Evolutionary conservation across 2,797 vertebrate genomes (phyloP).

Genomic region (Lithobates sylvaticus): DNA sequence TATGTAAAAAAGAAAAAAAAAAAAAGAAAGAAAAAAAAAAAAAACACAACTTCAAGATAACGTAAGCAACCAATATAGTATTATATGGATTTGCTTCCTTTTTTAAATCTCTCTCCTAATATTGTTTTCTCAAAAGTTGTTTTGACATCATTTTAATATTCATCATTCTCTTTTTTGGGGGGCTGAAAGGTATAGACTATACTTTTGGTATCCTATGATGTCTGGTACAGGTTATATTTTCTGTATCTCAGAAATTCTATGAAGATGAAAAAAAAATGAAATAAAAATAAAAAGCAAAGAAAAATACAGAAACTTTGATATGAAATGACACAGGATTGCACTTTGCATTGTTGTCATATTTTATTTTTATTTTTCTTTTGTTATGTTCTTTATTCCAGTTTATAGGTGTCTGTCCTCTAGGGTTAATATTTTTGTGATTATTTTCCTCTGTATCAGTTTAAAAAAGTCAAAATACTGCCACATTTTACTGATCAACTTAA

Average conservation of each 20-base stretch:
- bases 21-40: neutral
- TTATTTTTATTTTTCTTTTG: slow-evolving; percentile 12
- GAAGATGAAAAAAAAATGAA: slow-evolving; percentile 29
- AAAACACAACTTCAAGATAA: slow-evolving; percentile 26
- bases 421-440: slow-evolving; percentile 43
- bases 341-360: slow-evolving; percentile 55
- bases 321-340: slow-evolving; percentile 44
- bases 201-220: slow-evolving; percentile 44
- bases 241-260: slow-evolving; percentile 50
- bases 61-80: slow-evolving; percentile 53
- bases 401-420: slow-evolving; percentile 48
- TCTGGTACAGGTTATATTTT: slow-evolving; percentile 47
- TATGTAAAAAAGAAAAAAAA: slow-evolving; percentile 1
- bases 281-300: slow-evolving; percentile 43
- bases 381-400: slow-evolving; percentile 25
- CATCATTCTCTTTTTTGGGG: slow-evolving; percentile 31
- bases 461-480: slow-evolving; percentile 28
- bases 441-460: slow-evolving; percentile 38
- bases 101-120: slow-evolving; percentile 31
- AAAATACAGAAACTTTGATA: slow-evolving; percentile 30
- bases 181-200: slow-evolving; percentile 30
- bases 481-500: slow-evolving; percentile 20
- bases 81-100: slow-evolving; percentile 46
- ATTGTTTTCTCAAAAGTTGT: slow-evolving; percentile 35
- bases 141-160: slow-evolving; percentile 26